Evolutionary conservation across 2,888 invertebrate genomes (phyloP), one percentile per base, ranked within the genome.

Genomic region (Eumerus sabulonum): DNA sequence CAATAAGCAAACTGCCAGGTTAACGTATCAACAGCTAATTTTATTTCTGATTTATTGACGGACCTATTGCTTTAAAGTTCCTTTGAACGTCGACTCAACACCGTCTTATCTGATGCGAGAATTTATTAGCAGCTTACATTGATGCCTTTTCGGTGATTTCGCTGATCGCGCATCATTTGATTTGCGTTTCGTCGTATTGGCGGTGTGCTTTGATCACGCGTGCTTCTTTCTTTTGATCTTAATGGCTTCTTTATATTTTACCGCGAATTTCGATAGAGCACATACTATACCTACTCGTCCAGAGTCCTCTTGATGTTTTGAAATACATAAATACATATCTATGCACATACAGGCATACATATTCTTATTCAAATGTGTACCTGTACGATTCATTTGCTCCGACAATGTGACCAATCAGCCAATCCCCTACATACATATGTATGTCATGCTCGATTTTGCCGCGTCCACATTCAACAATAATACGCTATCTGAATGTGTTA

Each of bases 111-210:
- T 73, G 77, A 77, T 77, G 73, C 51, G 59, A 63, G 57, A 77
- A 77, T 77, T 77, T 77, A 77, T 77, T 73, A 77, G 73, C 73
- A 73, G 47, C 73, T 77, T 53, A 77, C 67, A 77, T 77, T 77
- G 73, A 77, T 73, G 77, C 18, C 67, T 73, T 77, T 77, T 77
- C 59, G 77, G 67, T 68, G 73, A 77, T 73, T 77, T 59, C 48
- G 12, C 51, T 72, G 72, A 72, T 76, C 66, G 53, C 50, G 59
- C 44, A 48, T 44, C 66, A 57, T 77, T 73, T 77, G 77, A 77
- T 77, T 77, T 63, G 77, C 48, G 73, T 63, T 77, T 73, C 73
- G 67, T 51, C 53, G 53, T 77, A 73, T 77, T 67, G 72, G 76
- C 77, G 73, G 73, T 35, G 9, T 1, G 7, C 77, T 77, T 73